Percentiles rank a stretch among this genome's conserved stretches.
Evolutionary conservation across 2,113 vertebrate genomes (phyloP).

Genomic region (Patagioenas fasciata): DNA sequence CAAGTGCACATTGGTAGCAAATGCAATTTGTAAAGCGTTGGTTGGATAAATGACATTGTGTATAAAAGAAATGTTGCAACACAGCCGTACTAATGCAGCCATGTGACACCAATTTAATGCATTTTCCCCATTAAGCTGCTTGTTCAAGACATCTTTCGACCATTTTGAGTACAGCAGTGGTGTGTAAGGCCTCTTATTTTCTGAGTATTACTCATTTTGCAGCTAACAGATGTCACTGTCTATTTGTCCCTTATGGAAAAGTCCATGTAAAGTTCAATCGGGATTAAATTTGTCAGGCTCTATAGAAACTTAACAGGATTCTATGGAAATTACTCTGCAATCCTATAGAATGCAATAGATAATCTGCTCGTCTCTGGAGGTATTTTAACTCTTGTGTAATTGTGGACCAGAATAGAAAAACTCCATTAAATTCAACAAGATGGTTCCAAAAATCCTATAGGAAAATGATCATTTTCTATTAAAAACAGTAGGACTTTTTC

Average conservation of each 20-base stretch:
- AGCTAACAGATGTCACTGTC: constrained; percentile 59
- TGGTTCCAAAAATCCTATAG: constrained; percentile 57
- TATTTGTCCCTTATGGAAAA: constrained; percentile 65
- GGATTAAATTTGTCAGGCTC: constrained; percentile 66
- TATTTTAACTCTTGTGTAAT: constrained; percentile 69
- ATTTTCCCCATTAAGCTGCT: constrained; percentile 67
- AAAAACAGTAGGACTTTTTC: constrained; percentile 45
- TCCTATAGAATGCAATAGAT: constrained; percentile 64
- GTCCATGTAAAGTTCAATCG: constrained; percentile 61
- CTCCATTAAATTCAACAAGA: constrained; percentile 60
- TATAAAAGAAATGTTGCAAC: constrained; percentile 53
- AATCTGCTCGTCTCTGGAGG: constrained; percentile 58
- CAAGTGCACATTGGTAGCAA: constrained; percentile 28
- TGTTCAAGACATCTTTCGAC: constrained; percentile 59
- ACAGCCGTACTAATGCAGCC: constrained; percentile 50
- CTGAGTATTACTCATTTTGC: constrained; percentile 59
- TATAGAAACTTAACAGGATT: constrained; percentile 67
- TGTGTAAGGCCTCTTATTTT: constrained; percentile 59
- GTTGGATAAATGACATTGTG: constrained; percentile 44
- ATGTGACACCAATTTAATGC: constrained; percentile 68
- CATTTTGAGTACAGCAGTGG: constrained; percentile 42
- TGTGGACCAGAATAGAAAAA: constrained; percentile 59
- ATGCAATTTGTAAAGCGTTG: constrained; percentile 45
- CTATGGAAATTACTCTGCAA: constrained; percentile 57
- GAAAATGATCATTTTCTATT: constrained; percentile 57